Conservation (phyloP, 2,113 vertebrate genomes). For the Pungitius pungitius region DNA sequence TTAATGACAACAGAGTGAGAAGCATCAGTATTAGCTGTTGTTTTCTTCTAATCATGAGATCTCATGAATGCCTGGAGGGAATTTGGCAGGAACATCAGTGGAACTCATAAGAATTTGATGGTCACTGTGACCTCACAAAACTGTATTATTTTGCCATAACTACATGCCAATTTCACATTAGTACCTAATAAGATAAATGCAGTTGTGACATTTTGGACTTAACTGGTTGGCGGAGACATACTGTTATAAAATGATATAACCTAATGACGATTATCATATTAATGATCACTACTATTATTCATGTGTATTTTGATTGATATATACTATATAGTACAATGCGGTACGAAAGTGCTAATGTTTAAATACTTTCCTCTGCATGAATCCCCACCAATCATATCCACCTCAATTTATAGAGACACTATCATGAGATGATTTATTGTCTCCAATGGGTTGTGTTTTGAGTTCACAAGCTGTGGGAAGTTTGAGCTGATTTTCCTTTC, state of each 20-base stretch:
- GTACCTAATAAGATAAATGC: not conserved
- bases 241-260: not conserved
- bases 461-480: not conserved
- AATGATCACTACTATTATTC: not conserved
- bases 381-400: not conserved
- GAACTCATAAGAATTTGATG: not conserved
- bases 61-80: not conserved
- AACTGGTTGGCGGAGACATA: not conserved
- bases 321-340: not conserved
- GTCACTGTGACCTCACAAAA: not conserved
- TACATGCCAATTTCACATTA: not conserved
- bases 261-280: not conserved
- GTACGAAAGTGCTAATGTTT: not conserved
- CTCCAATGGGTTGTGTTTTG: not conserved
- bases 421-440: not conserved
- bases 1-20: not conserved
- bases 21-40: not conserved
- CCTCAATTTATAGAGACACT: not conserved
- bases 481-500: slow-evolving; percentile 3
- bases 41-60: not conserved
- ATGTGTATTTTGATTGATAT: not conserved
- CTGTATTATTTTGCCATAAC: not conserved
- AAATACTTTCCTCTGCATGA: not conserved
- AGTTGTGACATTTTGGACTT: not conserved
- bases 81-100: not conserved